Base-by-base conservation (phyloP, 2,888 invertebrate species). In the Helobdella robusta region DNA sequence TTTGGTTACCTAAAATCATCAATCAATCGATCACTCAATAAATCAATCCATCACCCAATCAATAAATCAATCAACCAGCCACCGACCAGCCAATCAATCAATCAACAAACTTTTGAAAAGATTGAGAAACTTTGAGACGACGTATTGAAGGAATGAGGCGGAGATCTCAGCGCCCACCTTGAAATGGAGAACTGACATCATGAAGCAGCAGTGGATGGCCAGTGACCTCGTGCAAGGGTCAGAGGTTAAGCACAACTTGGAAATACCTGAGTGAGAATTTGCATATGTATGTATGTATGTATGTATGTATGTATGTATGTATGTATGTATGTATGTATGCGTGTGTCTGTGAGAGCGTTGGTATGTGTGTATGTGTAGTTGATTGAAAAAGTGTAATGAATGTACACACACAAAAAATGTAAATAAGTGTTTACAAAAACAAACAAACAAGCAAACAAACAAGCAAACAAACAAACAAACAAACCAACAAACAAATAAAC, bases 131-230 rank as follows among this genome's bases (percentile, higher is more conserved):
- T 56, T 56, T 1, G 32, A 30, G 56, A 56, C 56, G 18, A 56
- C 56, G 32, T 30, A 56, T 15, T 56, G 56, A 20, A 56, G 56
- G 8, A 56, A n/a, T 4, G 6, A 11, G 56, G 56, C 56, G 1
- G 56, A 56, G 32, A 56, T 28, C 32, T 56, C 56, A 1, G 32
- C 32, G 5, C 56, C 56, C n/a, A 56, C 56, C 11, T 30, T n/a
- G 28, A n/a, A 25, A 28, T 56, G 56, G 32, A 56, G 56, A 28
- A 56, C 20, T 1, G 56, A 6, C 5, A 56, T 32, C 25, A 56
- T n/a, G 32, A 56, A 56, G 32, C 28, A 56, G 28, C 56, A 56
- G 56, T 56, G 56, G 8, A 56, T 32, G 32, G 32, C 32, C 30
- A 56, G 32, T n/a, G 28, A 28, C 1, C 56, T 23, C 5, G 56